These are phyloP conservation scores for Dynastes hyllus DNA, from an alignment of 2,888 invertebrate species.

Conservation along the genomic window DNA sequence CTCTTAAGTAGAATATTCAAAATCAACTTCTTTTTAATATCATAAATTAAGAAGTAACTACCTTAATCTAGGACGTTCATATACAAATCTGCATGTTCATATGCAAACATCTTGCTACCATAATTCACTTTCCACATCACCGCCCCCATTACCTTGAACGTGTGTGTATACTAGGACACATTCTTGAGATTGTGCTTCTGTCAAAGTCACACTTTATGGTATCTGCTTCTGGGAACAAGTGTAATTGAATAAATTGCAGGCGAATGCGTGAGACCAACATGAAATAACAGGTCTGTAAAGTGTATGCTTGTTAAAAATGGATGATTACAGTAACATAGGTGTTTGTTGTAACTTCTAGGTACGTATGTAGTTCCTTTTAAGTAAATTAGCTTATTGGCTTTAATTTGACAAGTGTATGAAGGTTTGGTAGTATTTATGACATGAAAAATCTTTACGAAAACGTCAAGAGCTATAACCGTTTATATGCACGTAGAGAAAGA, in stretches of 20 bases:
- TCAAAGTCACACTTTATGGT: conserved; percentile 44
- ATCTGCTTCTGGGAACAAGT: conserved; percentile 11
- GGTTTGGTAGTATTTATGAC: no score
- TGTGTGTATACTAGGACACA: neutral
- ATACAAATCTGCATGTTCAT: no score
- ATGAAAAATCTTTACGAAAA: no score
- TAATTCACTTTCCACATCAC: conserved; percentile 12
- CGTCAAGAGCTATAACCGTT: no score
- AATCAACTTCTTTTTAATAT: no score
- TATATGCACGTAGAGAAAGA: no score
- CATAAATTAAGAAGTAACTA: no score
- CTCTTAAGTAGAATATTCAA: no score
- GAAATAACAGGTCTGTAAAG: conserved; percentile 3
- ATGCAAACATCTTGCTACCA: neutral
- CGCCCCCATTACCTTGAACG: conserved; percentile 32
- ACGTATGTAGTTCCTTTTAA: neutral
- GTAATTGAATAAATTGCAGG: conserved; percentile 30
- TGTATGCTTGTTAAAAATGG: conserved; percentile 19
- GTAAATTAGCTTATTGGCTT: neutral
- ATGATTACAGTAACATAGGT: neutral
- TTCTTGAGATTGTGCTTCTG: conserved; percentile 22
- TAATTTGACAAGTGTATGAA: no score
- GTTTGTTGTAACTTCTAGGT: neutral
- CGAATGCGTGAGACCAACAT: conserved; percentile 19
- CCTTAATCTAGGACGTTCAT: no score